A percentile compares a stretch with the other conserved stretches of the same genome.
Evolutionary conservation across 1,140 invertebrate genomes (phyloP).

Genomic region (Aphaenogaster rudis): DNA sequence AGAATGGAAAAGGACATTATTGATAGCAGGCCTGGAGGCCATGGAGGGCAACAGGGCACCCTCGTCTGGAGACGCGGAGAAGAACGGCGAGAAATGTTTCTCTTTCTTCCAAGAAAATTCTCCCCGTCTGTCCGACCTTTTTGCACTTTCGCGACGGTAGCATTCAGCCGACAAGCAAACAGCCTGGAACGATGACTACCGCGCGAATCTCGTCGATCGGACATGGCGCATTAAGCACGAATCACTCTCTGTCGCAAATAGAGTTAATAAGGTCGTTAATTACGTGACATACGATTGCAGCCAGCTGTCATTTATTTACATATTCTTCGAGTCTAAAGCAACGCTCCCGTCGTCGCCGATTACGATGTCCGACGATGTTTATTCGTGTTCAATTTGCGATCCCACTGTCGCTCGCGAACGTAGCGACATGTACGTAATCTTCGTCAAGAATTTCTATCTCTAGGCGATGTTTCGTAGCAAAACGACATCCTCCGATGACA

Average conservation of each 20-base stretch:
- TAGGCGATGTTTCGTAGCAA: not conserved
- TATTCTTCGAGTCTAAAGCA: not conserved
- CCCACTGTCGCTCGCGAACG: not conserved
- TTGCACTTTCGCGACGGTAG: constrained; percentile 23
- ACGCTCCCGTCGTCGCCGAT: not conserved
- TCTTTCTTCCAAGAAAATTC: constrained; percentile 61
- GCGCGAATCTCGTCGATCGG: constrained; percentile 60
- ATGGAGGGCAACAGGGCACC: not conserved
- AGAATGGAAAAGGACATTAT: constrained; percentile 78
- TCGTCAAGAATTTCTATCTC: not conserved
- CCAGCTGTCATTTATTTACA: not conserved
- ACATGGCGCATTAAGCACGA: constrained; percentile 32
- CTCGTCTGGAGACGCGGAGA: constrained; percentile 13
- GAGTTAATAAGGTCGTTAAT: constrained; percentile 40
- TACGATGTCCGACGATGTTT: not conserved
- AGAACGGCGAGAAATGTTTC: constrained; percentile 23
- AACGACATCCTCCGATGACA: constrained; percentile 19
- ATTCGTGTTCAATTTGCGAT: not conserved
- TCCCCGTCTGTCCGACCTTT: constrained; percentile 26
- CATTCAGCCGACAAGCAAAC: constrained; percentile 42
- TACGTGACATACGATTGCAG: constrained; percentile 2
- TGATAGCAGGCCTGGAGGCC: constrained; percentile 52
- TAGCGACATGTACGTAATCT: not conserved
- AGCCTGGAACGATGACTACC: constrained; percentile 30
- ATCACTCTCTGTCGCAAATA: not conserved